Percentiles rank a stretch among this genome's conserved stretches.
phyloP scores from a whole-genome alignment of 2,797 vertebrate species.

The Nannoperca australis region DNA sequence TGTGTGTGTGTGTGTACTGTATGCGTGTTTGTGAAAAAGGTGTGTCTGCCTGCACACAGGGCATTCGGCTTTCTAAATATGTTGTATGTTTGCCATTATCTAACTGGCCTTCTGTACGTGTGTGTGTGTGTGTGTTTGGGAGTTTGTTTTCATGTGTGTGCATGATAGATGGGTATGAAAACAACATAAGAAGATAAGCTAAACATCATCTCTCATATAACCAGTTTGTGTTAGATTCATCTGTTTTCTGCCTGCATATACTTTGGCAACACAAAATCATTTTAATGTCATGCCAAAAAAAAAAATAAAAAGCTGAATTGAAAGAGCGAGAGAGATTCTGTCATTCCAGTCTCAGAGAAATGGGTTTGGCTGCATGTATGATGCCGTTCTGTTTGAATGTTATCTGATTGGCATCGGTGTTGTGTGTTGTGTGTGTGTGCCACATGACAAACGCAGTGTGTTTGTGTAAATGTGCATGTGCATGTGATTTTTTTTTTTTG shows the following conservation, averaged over 20 bases:
- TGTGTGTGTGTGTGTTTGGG: not conserved
- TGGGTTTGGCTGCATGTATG: conserved; percentile 24
- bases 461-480: conserved; percentile 11
- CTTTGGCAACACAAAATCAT: not conserved
- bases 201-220: not conserved
- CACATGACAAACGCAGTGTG: not conserved
- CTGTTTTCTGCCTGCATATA: not conserved
- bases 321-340: conserved; percentile 12
- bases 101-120: conserved; percentile 5
- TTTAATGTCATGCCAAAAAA: conserved; percentile 1
- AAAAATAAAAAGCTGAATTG: not conserved
- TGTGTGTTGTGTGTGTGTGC: not conserved
- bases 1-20: conserved; percentile 11
- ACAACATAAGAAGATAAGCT: not conserved
- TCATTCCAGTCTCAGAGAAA: conserved; percentile 16
- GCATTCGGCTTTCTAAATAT: conserved; percentile 16
- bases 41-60: conserved; percentile 32
- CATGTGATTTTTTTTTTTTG: not conserved
- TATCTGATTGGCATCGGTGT: conserved; percentile 41
- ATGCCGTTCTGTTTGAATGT: conserved; percentile 37
- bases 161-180: not conserved
- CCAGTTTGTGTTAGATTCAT: not conserved
- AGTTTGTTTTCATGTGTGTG: not conserved
- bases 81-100: conserved; percentile 22
- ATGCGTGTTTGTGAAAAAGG: conserved; percentile 13